phyloP scores from a whole-genome alignment of 23 tunicate genomes.

The Corella eumyota region DNA sequence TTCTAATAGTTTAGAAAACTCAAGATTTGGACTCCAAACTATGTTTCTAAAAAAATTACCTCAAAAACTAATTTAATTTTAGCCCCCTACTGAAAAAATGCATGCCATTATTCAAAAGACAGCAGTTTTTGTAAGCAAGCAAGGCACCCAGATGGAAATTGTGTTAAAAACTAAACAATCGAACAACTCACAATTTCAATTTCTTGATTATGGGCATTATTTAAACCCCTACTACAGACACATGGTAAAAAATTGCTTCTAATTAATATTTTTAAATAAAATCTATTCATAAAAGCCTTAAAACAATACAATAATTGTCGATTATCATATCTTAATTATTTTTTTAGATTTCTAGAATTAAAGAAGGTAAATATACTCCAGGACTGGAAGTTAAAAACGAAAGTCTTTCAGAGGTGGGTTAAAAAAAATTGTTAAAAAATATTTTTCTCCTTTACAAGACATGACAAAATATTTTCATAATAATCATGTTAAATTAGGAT shows the following conservation, averaged over 20 bases:
- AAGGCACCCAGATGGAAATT: constrained; percentile 97
- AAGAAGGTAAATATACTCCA: constrained; percentile 77
- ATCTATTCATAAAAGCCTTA: not conserved
- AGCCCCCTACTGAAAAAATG: constrained; percentile 95
- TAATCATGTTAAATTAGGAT: no score
- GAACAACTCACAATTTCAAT: constrained; percentile 73
- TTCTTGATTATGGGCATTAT: constrained; percentile 76
- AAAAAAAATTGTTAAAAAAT: not conserved
- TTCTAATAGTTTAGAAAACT: no score
- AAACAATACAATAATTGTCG: not conserved
- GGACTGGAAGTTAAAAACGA: constrained; percentile 15
- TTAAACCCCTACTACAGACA: constrained; percentile 92
- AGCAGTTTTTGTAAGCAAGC: constrained; percentile 86
- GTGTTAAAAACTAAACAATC: constrained; percentile 96
- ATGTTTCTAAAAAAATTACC: no score
- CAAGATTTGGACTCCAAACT: no score
- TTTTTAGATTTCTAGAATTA: constrained; percentile 59
- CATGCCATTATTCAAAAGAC: constrained; percentile 97
- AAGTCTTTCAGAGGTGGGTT: not conserved
- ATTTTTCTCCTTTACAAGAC: not conserved
- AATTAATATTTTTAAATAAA: not conserved
- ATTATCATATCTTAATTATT: not conserved
- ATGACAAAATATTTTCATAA: not conserved
- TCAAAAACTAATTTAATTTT: no score
- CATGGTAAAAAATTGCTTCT: constrained; percentile 27